A percentile compares a stretch with the other conserved stretches of the same genome.
Evolutionary conservation across 2,797 vertebrate genomes (phyloP).

Genomic region (Sebastes umbrosus): DNA sequence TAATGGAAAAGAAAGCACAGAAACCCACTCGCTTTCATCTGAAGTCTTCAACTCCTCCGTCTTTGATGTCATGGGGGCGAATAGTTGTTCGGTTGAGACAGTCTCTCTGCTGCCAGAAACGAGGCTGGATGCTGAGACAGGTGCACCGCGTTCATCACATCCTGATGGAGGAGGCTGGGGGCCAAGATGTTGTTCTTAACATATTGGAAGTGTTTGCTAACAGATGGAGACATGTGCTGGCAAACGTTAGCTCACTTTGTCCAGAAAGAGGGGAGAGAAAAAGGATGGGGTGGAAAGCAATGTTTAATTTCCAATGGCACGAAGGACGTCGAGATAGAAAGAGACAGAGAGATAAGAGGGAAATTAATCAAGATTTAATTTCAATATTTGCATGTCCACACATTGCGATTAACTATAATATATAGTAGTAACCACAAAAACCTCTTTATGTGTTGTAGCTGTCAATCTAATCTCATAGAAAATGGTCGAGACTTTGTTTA

Average conservation of each 20-base stretch:
- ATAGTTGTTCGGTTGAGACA: conserved; percentile 70
- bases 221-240: conserved; percentile 78
- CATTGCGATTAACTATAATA: neutral
- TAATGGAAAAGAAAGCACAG: conserved; percentile 58
- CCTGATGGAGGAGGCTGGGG: conserved; percentile 64
- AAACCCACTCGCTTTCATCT: conserved; percentile 58
- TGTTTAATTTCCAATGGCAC: conserved; percentile 61
- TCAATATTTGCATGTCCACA: neutral
- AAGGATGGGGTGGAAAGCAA: conserved; percentile 35
- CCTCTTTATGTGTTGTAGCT: conserved; percentile 2
- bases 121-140: conserved; percentile 74
- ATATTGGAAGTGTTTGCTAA: conserved; percentile 76
- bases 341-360: conserved; percentile 5
- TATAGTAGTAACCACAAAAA: neutral
- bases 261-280: conserved; percentile 45
- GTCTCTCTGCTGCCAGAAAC: conserved; percentile 67
- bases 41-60: conserved; percentile 37
- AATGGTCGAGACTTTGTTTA: conserved; percentile 59
- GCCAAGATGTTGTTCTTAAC: conserved; percentile 79
- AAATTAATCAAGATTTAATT: conserved; percentile 19
- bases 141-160: conserved; percentile 76
- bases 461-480: conserved; percentile 48
- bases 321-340: conserved; percentile 25
- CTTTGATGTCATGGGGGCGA: conserved; percentile 70
- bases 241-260: conserved; percentile 66